These are phyloP conservation scores for Dromiciops gliroides DNA, from an alignment of 2,113 vertebrate species.

Conservation along the genomic window DNA sequence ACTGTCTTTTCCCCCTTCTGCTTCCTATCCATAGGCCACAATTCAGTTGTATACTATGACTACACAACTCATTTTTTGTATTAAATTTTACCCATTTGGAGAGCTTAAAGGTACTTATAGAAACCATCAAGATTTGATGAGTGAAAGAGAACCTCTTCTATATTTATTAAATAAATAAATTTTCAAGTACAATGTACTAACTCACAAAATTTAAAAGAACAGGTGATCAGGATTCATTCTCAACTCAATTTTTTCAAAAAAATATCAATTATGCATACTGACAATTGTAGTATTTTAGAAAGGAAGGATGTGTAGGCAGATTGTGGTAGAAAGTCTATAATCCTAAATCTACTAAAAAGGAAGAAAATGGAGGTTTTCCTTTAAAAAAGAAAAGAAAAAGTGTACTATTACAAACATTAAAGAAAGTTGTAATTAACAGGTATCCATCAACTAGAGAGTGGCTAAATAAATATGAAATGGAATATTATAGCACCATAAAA, in stretches of 20 bases:
- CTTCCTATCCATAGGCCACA: not conserved
- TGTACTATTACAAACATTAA: not conserved
- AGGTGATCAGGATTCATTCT: not conserved
- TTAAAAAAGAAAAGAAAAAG: not conserved
- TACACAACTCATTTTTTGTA: not conserved
- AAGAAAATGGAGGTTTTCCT: not conserved
- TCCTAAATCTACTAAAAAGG: not conserved
- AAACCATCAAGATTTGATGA: not conserved
- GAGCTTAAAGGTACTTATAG: not conserved
- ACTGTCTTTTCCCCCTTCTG: not conserved
- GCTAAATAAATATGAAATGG: not conserved
- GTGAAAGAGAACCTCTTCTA: not conserved
- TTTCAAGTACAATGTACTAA: not conserved
- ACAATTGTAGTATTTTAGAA: not conserved
- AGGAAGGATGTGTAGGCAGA: not conserved
- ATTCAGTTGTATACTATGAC: not conserved
- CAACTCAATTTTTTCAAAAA: not conserved
- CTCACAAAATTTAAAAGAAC: not conserved
- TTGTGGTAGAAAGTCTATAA: not conserved
- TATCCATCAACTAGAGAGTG: not conserved
- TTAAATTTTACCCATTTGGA: not conserved
- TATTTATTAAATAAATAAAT: not conserved
- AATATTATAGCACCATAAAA: not conserved
- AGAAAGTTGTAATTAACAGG: not conserved
- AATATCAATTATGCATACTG: not conserved